phyloP scores from a whole-genome alignment of 92 coral and sea anemone species.

The Palythoa grandiflora region DNA sequence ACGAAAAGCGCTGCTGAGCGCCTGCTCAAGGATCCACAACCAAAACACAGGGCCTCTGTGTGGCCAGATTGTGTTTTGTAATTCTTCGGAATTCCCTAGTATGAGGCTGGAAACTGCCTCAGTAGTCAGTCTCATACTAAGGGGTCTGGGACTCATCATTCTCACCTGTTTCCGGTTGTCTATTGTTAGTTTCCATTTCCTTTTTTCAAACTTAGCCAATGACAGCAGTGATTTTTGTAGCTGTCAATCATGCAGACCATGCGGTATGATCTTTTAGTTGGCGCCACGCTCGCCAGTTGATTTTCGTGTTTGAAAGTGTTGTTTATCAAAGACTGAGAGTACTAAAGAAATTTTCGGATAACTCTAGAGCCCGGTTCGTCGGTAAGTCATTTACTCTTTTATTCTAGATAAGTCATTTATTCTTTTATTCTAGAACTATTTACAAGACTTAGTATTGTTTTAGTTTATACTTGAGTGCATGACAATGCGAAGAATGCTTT shows the following conservation, averaged over 20 bases:
- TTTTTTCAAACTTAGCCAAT: background rate
- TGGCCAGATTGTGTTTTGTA: slow-evolving; percentile 13
- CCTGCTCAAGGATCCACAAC: no score
- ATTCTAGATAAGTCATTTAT: slow-evolving; percentile 21
- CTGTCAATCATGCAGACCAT: slow-evolving; percentile 11
- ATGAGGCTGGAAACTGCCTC: no score
- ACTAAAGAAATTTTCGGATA: background rate
- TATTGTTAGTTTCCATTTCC: slow-evolving; percentile 10
- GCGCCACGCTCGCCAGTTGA: no score
- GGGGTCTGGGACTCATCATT: no score
- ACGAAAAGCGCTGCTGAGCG: no score
- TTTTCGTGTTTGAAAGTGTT: background rate
- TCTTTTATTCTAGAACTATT: slow-evolving; percentile 19
- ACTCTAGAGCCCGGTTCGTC: slow-evolving; percentile 3
- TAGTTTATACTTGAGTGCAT: no score
- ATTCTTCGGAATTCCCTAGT: no score
- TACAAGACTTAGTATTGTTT: slow-evolving; percentile 11
- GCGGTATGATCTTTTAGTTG: no score
- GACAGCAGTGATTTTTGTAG: slow-evolving; percentile 4
- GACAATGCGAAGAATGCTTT: slow-evolving; percentile 21
- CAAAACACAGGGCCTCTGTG: no score
- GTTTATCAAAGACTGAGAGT: no score
- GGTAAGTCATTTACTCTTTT: no score
- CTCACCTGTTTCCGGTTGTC: slow-evolving; percentile 10
- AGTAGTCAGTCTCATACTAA: no score